Conservation (phyloP, 2,797 vertebrate genomes). For the Lepus townsendii region DNA sequence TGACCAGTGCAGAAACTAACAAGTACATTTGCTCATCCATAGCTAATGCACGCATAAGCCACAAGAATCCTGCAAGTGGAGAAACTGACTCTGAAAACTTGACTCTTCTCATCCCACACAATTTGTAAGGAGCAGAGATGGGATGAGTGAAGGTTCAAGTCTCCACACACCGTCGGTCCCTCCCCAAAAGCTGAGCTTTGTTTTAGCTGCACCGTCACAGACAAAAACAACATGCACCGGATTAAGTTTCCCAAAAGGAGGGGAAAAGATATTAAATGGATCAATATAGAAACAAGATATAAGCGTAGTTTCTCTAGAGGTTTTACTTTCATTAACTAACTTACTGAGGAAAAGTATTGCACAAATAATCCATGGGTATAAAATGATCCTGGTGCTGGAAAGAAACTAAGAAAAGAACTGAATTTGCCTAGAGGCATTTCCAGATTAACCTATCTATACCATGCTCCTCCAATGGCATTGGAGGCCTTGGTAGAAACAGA, state of each 20-base stretch:
- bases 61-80: neutral
- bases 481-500: slow-evolving; percentile 8
- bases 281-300: slow-evolving; percentile 70
- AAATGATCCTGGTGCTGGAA: slow-evolving; percentile 63
- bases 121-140: neutral
- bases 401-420: slow-evolving; percentile 49
- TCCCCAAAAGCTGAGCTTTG: neutral
- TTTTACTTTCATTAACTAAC: slow-evolving; percentile 77
- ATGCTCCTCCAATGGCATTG: slow-evolving; percentile 13
- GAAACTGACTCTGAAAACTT: neutral
- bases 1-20: neutral
- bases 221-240: neutral
- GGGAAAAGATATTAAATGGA: slow-evolving; percentile 68
- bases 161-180: neutral
- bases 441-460: slow-evolving; percentile 59
- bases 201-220: neutral
- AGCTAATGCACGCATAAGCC: neutral
- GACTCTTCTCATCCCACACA: neutral
- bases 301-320: slow-evolving; percentile 64
- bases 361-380: slow-evolving; percentile 71
- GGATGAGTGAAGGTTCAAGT: neutral
- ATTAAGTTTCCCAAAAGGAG: slow-evolving; percentile 20
- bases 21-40: neutral
- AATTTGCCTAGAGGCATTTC: slow-evolving; percentile 70
- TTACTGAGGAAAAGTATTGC: slow-evolving; percentile 66